These are phyloP conservation scores for Lamellibrachia columna DNA, from an alignment of 2,888 invertebrate genomes.

Conservation along the genomic window DNA sequence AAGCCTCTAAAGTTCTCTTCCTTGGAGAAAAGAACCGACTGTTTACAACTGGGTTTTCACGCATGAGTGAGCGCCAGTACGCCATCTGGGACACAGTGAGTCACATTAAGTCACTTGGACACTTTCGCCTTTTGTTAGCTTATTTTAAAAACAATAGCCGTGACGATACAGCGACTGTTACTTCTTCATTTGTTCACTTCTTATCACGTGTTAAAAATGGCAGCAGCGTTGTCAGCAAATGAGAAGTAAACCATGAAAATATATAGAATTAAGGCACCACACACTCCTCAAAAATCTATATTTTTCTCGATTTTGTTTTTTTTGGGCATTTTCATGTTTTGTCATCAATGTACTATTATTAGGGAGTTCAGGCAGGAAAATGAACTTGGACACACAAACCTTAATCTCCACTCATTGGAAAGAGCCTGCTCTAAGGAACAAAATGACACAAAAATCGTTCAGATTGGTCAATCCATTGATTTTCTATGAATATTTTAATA, in stretches of 20 bases:
- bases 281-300: too few relatives aligned
- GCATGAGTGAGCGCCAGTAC: constrained; percentile 63
- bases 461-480: too few relatives aligned
- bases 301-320: too few relatives aligned
- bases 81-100: constrained; percentile 67
- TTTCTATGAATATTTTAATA: too few relatives aligned
- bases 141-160: not conserved
- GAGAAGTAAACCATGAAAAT: not conserved
- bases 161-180: not conserved
- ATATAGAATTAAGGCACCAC: not conserved
- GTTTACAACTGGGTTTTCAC: constrained; percentile 66
- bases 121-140: not conserved
- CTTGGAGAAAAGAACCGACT: constrained; percentile 58
- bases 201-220: not conserved
- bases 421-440: too few relatives aligned
- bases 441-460: too few relatives aligned
- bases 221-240: not conserved
- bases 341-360: too few relatives aligned
- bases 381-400: too few relatives aligned
- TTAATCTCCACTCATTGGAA: too few relatives aligned
- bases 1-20: constrained; percentile 61
- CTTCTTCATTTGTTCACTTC: not conserved
- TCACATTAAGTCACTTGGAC: constrained; percentile 25
- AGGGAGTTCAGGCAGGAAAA: too few relatives aligned
- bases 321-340: too few relatives aligned